phyloP scores from a whole-genome alignment of 2,888 invertebrate species.

The Ypsolopha scabrella region DNA sequence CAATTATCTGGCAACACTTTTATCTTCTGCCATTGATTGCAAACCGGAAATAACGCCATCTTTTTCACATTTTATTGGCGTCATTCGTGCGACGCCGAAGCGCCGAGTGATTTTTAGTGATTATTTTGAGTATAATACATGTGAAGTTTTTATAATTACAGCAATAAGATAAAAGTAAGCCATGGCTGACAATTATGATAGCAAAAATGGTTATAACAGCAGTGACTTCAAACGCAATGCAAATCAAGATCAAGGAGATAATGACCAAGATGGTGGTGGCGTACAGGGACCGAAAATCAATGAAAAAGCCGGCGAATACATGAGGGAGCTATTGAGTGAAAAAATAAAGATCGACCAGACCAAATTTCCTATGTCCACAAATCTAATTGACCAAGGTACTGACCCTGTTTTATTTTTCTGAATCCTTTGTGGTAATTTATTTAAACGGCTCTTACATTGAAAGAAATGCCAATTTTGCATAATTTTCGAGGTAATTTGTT shows the following conservation, averaged over 20 bases:
- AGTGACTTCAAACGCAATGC: slow-evolving; percentile 61
- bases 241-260: slow-evolving; percentile 29
- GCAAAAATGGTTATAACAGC: slow-evolving; percentile 55
- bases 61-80: no score
- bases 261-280: slow-evolving; percentile 66
- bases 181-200: slow-evolving; percentile 50
- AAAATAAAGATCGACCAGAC: slow-evolving; percentile 75
- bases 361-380: slow-evolving; percentile 77
- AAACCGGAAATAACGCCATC: no score
- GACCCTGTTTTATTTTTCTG: no score
- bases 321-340: slow-evolving; percentile 79
- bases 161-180: background rate
- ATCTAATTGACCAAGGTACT: slow-evolving; percentile 81
- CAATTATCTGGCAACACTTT: no score
- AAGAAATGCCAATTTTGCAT: no score
- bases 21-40: no score
- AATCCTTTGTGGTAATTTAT: no score
- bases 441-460: no score
- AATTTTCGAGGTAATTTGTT: no score
- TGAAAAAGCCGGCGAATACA: slow-evolving; percentile 83
- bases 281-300: slow-evolving; percentile 69
- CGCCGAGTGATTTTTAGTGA: background rate
- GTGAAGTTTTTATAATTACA: background rate
- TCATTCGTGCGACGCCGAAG: no score
- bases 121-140: background rate